phyloP scores from a whole-genome alignment of 1,140 invertebrate species.

The Heliconius nattereri region DNA sequence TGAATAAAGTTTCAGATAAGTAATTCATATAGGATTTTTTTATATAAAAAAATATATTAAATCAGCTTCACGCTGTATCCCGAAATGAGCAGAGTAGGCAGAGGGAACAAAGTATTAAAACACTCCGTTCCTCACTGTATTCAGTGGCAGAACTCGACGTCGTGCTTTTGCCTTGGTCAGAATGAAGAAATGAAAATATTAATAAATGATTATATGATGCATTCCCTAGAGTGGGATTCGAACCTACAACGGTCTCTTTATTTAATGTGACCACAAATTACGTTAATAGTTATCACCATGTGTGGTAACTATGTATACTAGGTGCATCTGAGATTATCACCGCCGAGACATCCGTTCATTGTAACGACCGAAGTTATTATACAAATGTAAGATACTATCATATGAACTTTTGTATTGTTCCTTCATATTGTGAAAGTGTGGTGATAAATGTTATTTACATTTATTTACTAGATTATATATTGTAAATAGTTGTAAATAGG shows the following conservation, averaged over 20 bases:
- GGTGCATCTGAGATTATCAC: constrained; percentile 46
- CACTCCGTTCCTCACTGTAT: too few relatives aligned
- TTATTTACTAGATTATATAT: constrained; percentile 1
- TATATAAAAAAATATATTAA: background rate
- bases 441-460: constrained; percentile 25
- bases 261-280: background rate
- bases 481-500: background rate
- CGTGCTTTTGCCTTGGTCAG: too few relatives aligned
- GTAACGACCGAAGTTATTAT: constrained; percentile 74
- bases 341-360: constrained; percentile 59
- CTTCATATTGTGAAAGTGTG: constrained; percentile 56
- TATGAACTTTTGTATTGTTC: constrained; percentile 59
- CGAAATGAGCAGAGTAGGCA: too few relatives aligned
- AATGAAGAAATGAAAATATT: too few relatives aligned
- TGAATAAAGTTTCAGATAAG: too few relatives aligned
- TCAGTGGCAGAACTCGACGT: too few relatives aligned
- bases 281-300: background rate
- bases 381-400: constrained; percentile 76
- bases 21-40: too few relatives aligned
- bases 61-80: background rate
- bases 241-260: too few relatives aligned
- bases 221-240: too few relatives aligned
- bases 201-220: too few relatives aligned
- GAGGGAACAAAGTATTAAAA: too few relatives aligned
- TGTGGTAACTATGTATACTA: constrained; percentile 11